Base-by-base conservation (phyloP, 2,113 vertebrate species). In the Oncorhynchus masou region DNA sequence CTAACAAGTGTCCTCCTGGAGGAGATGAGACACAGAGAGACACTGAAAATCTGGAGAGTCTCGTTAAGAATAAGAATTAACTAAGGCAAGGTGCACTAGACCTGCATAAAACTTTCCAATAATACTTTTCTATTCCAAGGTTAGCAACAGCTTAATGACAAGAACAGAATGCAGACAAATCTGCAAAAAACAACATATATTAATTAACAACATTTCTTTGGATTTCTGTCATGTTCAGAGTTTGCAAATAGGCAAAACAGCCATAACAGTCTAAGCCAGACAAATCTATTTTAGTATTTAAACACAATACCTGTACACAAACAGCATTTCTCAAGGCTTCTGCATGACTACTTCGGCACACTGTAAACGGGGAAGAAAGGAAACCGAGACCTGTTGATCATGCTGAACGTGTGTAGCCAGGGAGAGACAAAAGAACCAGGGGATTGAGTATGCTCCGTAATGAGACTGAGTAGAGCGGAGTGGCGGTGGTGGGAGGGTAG, bases 401-500 rank as follows among this genome's bases (percentile, higher is more conserved):
- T 76, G 77, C 73, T 68, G 60, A 54, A 77, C 2, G 76, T 79
- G 48, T 15, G 13, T 9, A 71, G 64, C 78, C 78, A 57, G 73
- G 20, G 45, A 77, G 73, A 74, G 70, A 72, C 12, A 8, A 49
- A n/a, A 68, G 39, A 73, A 27, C 31, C 25, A 45, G 75, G 2
- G 27, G 80, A 78, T 83, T 81, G 71, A 68, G 74, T 0, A 20
- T 15, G 4, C 75, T 74, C 19, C 48, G 64, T 81, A 75, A 84
- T 81, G 79, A 82, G 76, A 82, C 71, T 78, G 83, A 68, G 78
- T 51, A n/a, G 70, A 84, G 78, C 62, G 60, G 65, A 79, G 9
- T 6, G 62, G 62, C 2, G 39, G n/a, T 25, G 15, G 24, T 0
- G 25, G 22, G 15, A 31, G 22, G 4, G 15, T 16, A 54, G 15